Conservation (phyloP, 37 sponge, comb jelly and placozoan genomes). For the Axinella damicornis region DNA sequence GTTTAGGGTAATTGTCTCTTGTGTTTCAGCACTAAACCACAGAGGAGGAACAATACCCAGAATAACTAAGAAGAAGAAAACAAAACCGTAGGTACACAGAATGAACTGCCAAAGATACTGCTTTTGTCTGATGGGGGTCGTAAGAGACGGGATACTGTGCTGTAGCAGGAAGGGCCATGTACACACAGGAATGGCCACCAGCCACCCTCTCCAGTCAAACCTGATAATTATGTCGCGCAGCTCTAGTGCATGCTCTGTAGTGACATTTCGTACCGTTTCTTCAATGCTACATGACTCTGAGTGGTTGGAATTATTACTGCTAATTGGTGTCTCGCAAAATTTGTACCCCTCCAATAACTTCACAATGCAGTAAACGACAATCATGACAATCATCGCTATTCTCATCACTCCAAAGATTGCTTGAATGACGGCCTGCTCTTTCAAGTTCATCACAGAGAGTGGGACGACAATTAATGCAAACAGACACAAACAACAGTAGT, state of each 20-base stretch:
- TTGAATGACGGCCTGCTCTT: constrained; percentile 79
- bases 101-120: constrained; percentile 41
- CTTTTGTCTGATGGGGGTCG: constrained; percentile 67
- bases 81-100: constrained; percentile 20
- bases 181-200: constrained; percentile 72
- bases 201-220: constrained; percentile 67
- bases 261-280: background rate
- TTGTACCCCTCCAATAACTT: background rate
- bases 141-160: constrained; percentile 71
- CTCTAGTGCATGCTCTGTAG: background rate
- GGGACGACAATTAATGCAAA: constrained; percentile 67
- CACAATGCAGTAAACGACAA: constrained; percentile 66
- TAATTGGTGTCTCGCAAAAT: background rate
- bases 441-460: constrained; percentile 68
- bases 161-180: constrained; percentile 71
- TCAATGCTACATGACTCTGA: background rate
- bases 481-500: constrained; percentile 67
- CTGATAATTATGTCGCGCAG: constrained; percentile 1
- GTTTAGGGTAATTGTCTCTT: constrained; percentile 76
- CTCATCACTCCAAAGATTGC: constrained; percentile 66
- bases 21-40: constrained; percentile 43
- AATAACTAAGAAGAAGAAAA: constrained; percentile 44
- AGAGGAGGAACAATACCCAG: constrained; percentile 73
- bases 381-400: constrained; percentile 59
- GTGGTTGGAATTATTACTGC: background rate